A percentile compares a stretch with the other conserved stretches of the same genome.
These are phyloP conservation scores for Aplysia californica DNA, from an alignment of 1,140 invertebrate genomes.

Conservation along the genomic window DNA sequence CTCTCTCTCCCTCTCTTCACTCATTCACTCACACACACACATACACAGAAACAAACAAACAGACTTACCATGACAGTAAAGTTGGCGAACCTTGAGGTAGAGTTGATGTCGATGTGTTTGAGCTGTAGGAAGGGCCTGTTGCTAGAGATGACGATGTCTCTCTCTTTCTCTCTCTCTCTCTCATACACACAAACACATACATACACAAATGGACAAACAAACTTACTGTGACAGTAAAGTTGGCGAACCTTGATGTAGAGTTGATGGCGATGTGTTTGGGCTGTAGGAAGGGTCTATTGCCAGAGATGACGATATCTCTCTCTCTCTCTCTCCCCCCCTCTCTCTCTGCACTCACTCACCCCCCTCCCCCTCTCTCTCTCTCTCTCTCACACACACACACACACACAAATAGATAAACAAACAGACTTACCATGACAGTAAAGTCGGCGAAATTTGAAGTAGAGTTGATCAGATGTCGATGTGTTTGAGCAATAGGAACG, in stretches of 20 bases:
- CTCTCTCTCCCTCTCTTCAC: neutral
- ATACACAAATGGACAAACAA: neutral
- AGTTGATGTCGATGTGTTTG: conserved; percentile 43
- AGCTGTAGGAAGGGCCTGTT: conserved; percentile 45
- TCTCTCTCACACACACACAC: no score
- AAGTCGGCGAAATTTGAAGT: conserved; percentile 46
- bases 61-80: conserved; percentile 49
- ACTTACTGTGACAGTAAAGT: conserved; percentile 51
- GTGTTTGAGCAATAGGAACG: conserved; percentile 43
- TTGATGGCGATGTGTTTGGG: conserved; percentile 49
- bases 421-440: conserved; percentile 43
- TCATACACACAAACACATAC: neutral
- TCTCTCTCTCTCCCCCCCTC: neutral
- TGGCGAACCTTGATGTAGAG: conserved; percentile 40
- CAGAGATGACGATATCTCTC: conserved; percentile 48
- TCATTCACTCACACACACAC: neutral
- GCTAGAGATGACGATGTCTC: conserved; percentile 46
- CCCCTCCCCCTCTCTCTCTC: no score
- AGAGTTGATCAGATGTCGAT: conserved; percentile 46
- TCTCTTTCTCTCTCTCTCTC: neutral
- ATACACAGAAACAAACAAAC: neutral
- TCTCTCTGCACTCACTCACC: no score
- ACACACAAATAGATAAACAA: neutral
- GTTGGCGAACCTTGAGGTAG: conserved; percentile 40
- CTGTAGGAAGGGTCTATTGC: conserved; percentile 42